Base-by-base conservation (phyloP, 2,888 invertebrate species). In the Ectropis crepuscularia region DNA sequence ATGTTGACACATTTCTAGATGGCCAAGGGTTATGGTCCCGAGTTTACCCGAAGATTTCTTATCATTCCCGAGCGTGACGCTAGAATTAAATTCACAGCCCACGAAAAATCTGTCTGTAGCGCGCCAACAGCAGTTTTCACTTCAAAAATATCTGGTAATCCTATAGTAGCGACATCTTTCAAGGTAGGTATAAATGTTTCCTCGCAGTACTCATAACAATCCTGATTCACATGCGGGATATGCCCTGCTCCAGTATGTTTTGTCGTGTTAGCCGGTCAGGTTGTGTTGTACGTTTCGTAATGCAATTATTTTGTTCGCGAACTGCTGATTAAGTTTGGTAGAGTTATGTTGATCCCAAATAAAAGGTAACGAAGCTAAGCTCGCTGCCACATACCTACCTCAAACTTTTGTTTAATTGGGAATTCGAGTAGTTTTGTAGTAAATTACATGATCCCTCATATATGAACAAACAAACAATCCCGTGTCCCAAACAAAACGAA, bases 311-410 rank as follows among this genome's bases (percentile, higher is more conserved):
- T 70, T 68, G 72, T 71, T 61, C n/a, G 48, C 48, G 50, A 69
- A 71, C 68, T 68, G 58, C 57, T 73, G 55, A 68, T 66, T 61
- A 50, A 71, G 59, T 67, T 74, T 65, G 67, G 60, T 61, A 65
- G 61, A 64, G 65, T 69, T 68, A 60, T 58, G 66, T 70, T 55
- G 48, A 54, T 51, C 53, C 49, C 61, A 36, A 65, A 72, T 62
- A 58, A 68, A 70, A 71, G 63, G 63, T 49, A 46, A 68, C 63
- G 47, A 68, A 67, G 55, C 67, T 46, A 63, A 16, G 50, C 50
- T 43, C 6, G 60, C 59, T 36, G 6, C 53, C 50, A 11, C 28
- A 51, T 51, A 62, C 53, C 42, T 41, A 63, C 60, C 57, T 57
- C 54, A 63, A 69, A 59, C 53, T 65, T 65, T 68, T 51, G 57